Evolutionary conservation across 2,113 vertebrate genomes (phyloP).

Genomic region (Pogona vitticeps): DNA sequence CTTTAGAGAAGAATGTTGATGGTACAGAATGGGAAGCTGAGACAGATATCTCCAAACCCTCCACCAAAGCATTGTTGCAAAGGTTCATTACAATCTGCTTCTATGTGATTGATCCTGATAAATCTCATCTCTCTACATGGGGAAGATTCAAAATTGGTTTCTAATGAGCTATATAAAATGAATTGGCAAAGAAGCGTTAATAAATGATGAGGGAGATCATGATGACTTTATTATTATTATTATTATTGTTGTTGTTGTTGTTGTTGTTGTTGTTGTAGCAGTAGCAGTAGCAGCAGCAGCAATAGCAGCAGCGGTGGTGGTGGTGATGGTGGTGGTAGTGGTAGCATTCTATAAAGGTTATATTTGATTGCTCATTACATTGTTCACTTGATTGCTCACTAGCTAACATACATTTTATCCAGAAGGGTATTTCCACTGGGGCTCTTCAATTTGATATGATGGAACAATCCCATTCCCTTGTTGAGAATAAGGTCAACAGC

Average conservation of each 20-base stretch:
- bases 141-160: background rate
- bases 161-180: background rate
- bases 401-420: background rate
- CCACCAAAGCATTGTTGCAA: background rate
- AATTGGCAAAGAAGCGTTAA: background rate
- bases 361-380: background rate
- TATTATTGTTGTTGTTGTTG: too few species aligned
- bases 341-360: too few species aligned
- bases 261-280: too few species aligned
- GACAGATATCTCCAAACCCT: background rate
- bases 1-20: background rate
- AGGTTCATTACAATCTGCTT: background rate
- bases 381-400: too few species aligned
- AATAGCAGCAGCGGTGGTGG: too few species aligned
- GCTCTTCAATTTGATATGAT: background rate
- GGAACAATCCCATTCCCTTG: background rate
- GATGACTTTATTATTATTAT: too few species aligned
- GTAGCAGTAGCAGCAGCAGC: too few species aligned
- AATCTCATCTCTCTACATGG: background rate
- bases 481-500: background rate
- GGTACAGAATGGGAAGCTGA: background rate
- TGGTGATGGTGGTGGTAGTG: too few species aligned
- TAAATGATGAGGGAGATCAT: too few species aligned
- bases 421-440: background rate
- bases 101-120: too few species aligned